These are phyloP conservation scores for Channa argus DNA, from an alignment of 2,113 vertebrate genomes.

Conservation along the genomic window DNA sequence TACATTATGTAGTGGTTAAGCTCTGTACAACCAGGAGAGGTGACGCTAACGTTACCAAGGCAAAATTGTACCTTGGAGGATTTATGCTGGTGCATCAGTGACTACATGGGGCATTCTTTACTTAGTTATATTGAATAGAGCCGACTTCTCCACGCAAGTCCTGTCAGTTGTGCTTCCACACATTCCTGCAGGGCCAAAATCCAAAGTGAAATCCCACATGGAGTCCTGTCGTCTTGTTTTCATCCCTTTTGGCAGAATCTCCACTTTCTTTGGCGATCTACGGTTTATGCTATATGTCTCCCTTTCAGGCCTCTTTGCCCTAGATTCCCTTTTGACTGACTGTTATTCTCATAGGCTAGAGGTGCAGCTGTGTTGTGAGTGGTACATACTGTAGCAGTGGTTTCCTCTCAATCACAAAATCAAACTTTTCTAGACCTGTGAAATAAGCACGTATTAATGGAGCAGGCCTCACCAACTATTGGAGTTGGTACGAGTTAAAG, in stretches of 20 bases:
- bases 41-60: conserved; percentile 42
- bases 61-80: conserved; percentile 63
- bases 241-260: conserved; percentile 82
- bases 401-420: conserved; percentile 50
- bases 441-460: conserved; percentile 1
- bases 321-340: conserved; percentile 73
- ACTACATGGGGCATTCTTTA: conserved; percentile 68
- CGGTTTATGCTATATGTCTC: conserved; percentile 75
- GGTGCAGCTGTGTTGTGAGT: conserved; percentile 67
- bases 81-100: conserved; percentile 67
- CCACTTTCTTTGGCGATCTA: conserved; percentile 79
- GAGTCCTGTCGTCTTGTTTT: conserved; percentile 80
- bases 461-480: neutral
- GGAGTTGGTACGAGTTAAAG: neutral
- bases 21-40: conserved; percentile 35
- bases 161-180: conserved; percentile 81
- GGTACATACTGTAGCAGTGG: conserved; percentile 15
- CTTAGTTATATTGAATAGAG: conserved; percentile 77
- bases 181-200: conserved; percentile 77
- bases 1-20: conserved; percentile 20
- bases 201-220: conserved; percentile 82
- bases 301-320: conserved; percentile 78
- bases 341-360: conserved; percentile 69
- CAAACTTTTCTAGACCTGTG: neutral
- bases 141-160: conserved; percentile 76